These are phyloP conservation scores for Drosophila sucinea DNA, from an alignment of 1,140 invertebrate genomes.

Conservation along the genomic window DNA sequence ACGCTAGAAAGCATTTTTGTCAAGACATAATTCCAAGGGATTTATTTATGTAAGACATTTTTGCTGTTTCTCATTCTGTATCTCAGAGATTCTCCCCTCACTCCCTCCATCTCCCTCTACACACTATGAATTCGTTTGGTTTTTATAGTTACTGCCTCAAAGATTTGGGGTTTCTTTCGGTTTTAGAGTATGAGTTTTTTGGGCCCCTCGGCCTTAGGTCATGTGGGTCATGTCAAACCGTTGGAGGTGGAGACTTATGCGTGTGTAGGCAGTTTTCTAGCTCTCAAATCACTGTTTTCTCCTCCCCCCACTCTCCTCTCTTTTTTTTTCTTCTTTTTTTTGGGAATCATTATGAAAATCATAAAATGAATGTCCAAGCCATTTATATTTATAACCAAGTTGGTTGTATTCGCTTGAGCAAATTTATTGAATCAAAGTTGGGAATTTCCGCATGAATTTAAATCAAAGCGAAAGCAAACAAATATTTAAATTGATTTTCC, in stretches of 20 bases:
- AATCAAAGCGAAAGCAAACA: conserved; percentile 20
- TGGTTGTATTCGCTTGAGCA: conserved; percentile 66
- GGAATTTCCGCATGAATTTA: conserved; percentile 50
- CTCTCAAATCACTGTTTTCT: conserved; percentile 69
- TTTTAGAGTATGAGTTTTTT: too few species aligned
- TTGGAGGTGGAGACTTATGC: conserved; percentile 48
- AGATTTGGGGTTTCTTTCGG: not conserved
- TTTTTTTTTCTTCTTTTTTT: too few species aligned
- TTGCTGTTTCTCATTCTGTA: conserved; percentile 39
- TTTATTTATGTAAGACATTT: conserved; percentile 78
- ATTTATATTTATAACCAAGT: conserved; percentile 79
- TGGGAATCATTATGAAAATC: conserved; percentile 79
- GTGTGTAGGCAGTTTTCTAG: conserved; percentile 70
- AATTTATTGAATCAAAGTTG: conserved; percentile 64
- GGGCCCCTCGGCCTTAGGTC: not conserved
- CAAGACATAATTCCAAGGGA: conserved; percentile 79
- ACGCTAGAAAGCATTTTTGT: conserved; percentile 79
- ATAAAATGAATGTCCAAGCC: conserved; percentile 76
- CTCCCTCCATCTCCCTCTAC: not conserved
- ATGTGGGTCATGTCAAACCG: conserved; percentile 19
- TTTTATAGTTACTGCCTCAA: conserved; percentile 61
- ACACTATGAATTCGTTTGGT: conserved; percentile 42
- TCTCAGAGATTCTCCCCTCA: not conserved
- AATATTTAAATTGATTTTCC: not conserved
- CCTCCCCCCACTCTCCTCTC: too few species aligned